Evolutionary conservation across 2,888 invertebrate genomes (phyloP).

Genomic region (Chrysomela aeneicollis): DNA sequence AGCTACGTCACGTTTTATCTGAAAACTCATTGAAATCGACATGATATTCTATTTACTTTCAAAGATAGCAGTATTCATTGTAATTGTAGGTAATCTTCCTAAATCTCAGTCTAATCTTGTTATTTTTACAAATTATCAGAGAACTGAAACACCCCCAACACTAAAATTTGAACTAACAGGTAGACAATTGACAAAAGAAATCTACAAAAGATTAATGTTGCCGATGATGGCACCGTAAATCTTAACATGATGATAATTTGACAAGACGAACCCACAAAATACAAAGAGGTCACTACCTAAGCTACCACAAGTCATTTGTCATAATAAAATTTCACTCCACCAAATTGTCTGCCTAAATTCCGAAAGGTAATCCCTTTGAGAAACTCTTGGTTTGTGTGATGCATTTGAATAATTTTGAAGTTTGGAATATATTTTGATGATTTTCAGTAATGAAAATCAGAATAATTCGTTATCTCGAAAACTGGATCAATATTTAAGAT

Average conservation of each 20-base stretch:
- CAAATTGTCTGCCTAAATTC: constrained; percentile 34
- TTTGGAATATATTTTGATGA: background rate
- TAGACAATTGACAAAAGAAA: constrained; percentile 34
- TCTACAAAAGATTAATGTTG: constrained; percentile 46
- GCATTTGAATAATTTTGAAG: background rate
- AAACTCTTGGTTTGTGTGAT: constrained; percentile 17
- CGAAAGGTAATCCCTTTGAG: constrained; percentile 33
- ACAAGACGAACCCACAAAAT: constrained; percentile 52
- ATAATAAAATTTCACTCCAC: constrained; percentile 49
- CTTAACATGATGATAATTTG: constrained; percentile 53
- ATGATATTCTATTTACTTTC: too few relatives aligned
- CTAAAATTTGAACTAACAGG: constrained; percentile 29
- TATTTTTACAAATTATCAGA: constrained; percentile 17
- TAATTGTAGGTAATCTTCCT: constrained; percentile 1
- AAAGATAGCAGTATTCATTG: background rate
- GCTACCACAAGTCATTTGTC: constrained; percentile 52
- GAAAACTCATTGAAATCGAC: too few relatives aligned
- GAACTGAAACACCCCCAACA: constrained; percentile 16
- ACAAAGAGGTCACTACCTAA: constrained; percentile 47
- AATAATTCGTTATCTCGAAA: too few relatives aligned
- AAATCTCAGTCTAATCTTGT: constrained; percentile 15
- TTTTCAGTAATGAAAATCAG: too few relatives aligned
- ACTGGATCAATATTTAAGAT: too few relatives aligned
- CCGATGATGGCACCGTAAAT: constrained; percentile 50
- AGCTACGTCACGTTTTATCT: too few relatives aligned